Conservation (phyloP, 2,888 invertebrate genomes). For the Coremacera marginata region DNA sequence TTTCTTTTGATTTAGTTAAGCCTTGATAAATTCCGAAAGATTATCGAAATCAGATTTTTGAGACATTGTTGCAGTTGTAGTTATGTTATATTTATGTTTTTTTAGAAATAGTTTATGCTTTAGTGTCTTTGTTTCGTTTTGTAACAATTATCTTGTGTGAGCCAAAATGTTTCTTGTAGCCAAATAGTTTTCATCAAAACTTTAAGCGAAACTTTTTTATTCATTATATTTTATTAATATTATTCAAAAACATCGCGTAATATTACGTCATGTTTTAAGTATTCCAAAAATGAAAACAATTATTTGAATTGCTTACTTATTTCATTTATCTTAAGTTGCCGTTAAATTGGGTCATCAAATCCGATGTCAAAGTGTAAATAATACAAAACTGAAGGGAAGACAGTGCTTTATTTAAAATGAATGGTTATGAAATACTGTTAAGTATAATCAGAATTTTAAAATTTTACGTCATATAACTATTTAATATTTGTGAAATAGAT, state of each 20-base stretch:
- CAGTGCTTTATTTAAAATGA: background rate
- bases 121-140: constrained; percentile 27
- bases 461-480: too few species aligned
- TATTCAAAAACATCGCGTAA: background rate
- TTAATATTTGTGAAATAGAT: too few species aligned
- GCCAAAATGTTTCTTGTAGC: constrained; percentile 52
- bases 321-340: background rate
- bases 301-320: background rate
- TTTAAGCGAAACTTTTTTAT: constrained; percentile 40
- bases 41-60: constrained; percentile 2
- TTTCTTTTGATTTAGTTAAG: constrained; percentile 29
- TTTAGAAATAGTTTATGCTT: constrained; percentile 22
- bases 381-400: background rate
- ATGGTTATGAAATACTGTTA: background rate
- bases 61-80: background rate
- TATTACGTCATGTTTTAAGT: constrained; percentile 16
- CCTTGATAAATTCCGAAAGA: constrained; percentile 31
- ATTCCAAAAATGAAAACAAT: constrained; percentile 21
- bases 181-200: constrained; percentile 56
- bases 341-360: constrained; percentile 13
- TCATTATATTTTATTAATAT: background rate
- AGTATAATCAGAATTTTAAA: too few species aligned
- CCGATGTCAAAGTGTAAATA: background rate
- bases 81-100: constrained; percentile 39
- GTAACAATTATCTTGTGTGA: constrained; percentile 43